phyloP scores from a whole-genome alignment of 1,140 invertebrate genomes.

The Ladona fulva region DNA sequence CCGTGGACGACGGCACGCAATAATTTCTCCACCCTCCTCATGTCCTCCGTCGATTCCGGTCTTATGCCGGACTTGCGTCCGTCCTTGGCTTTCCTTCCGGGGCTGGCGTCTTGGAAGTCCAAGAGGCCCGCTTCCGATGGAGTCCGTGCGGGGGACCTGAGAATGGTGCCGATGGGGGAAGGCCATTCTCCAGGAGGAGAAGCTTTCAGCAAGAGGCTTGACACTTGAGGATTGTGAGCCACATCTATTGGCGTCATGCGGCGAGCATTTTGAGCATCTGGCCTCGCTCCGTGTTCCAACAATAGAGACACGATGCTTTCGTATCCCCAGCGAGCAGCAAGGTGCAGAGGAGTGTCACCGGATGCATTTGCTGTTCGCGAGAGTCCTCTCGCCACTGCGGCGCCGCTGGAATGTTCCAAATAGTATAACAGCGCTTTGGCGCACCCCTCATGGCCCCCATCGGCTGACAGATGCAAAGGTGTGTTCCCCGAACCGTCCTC shows the following conservation, averaged over 20 bases:
- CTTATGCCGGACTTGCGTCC: constrained; percentile 24
- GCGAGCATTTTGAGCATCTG: constrained; percentile 48
- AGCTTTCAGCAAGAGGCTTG: constrained; percentile 38
- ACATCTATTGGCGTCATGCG: constrained; percentile 54
- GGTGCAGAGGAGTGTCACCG: constrained; percentile 69
- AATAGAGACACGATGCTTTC: constrained; percentile 57
- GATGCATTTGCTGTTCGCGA: constrained; percentile 57
- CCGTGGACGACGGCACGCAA: constrained; percentile 59
- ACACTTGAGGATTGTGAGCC: constrained; percentile 55
- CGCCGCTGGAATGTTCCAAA: constrained; percentile 45
- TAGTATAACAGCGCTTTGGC: constrained; percentile 76
- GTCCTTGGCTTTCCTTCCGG: background rate
- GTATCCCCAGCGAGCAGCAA: constrained; percentile 73
- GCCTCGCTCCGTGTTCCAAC: constrained; percentile 57
- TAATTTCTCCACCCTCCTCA: constrained; percentile 55
- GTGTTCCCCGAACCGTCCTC: constrained; percentile 64
- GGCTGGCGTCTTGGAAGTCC: background rate
- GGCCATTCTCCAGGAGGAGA: background rate
- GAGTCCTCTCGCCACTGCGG: constrained; percentile 40
- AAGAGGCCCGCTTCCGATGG: background rate
- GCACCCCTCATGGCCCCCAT: constrained; percentile 68
- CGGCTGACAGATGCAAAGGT: constrained; percentile 60
- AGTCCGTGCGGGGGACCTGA: background rate
- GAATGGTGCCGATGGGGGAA: background rate
- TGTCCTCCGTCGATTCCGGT: constrained; percentile 42